phyloP scores from a whole-genome alignment of 2,113 vertebrate species.

The Herpetotheres cachinnans region DNA sequence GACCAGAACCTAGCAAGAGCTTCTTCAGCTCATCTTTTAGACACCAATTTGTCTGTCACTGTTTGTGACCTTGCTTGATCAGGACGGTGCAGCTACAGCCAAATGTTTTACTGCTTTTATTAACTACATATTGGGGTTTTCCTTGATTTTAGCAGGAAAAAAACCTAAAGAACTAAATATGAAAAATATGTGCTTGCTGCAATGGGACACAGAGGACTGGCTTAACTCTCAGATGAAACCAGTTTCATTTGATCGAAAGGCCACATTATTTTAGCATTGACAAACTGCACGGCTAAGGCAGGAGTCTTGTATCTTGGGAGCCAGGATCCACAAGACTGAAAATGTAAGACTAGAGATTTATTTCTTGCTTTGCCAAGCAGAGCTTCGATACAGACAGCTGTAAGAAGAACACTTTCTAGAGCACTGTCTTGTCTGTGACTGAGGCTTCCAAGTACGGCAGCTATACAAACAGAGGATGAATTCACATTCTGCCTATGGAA shows the following conservation, averaged over 20 bases:
- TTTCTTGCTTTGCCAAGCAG: not conserved
- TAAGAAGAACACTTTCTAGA: not conserved
- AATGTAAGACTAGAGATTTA: not conserved
- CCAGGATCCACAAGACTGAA: not conserved
- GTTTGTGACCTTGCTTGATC: not conserved
- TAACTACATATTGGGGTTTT: not conserved
- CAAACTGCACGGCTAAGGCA: not conserved
- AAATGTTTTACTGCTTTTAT: not conserved
- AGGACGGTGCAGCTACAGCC: not conserved
- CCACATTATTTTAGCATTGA: not conserved
- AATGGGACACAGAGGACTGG: not conserved
- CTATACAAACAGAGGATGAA: not conserved
- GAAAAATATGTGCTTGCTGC: not conserved
- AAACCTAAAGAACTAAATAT: not conserved
- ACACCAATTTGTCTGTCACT: not conserved
- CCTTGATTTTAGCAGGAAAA: not conserved
- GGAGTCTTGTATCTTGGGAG: not conserved
- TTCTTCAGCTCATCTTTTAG: not conserved
- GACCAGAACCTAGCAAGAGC: not conserved
- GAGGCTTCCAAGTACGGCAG: not conserved
- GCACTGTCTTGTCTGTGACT: not conserved
- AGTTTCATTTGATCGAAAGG: not conserved
- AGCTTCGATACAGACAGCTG: not conserved
- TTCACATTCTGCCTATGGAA: not conserved
- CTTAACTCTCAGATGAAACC: not conserved